These are phyloP conservation scores for Nasonovia ribisnigri DNA, from an alignment of 2,888 invertebrate genomes.

Conservation along the genomic window DNA sequence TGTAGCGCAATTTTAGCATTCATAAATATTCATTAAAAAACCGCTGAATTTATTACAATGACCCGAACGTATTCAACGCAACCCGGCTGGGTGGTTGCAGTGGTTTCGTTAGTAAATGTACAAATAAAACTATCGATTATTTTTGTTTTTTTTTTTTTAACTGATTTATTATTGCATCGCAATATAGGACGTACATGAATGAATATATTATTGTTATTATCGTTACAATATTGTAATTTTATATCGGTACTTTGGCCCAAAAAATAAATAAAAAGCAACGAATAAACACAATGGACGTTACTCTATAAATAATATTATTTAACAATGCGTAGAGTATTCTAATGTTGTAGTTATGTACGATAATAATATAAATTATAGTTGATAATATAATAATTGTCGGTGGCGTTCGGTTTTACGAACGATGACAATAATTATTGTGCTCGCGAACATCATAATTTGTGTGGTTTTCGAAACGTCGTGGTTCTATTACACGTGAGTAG, in stretches of 20 bases:
- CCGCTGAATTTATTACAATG: neutral
- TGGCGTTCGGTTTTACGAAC: neutral
- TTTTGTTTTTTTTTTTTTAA: neutral
- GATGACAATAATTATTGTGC: neutral
- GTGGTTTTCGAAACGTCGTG: slow-evolving; percentile 2
- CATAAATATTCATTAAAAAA: slow-evolving; percentile 29
- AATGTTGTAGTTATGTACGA: neutral
- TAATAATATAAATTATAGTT: neutral
- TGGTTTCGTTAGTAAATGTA: neutral
- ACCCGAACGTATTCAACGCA: neutral
- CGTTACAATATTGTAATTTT: neutral
- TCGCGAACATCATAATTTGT: neutral
- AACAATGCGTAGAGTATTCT: neutral
- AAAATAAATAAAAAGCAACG: neutral
- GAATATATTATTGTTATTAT: neutral
- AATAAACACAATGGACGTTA: neutral
- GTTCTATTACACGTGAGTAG: too few species aligned
- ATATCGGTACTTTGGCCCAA: neutral
- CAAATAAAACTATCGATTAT: slow-evolving; percentile 3
- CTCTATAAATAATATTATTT: neutral
- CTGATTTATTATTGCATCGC: neutral
- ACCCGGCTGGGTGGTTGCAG: neutral
- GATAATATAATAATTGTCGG: too few species aligned
- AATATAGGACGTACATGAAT: neutral
- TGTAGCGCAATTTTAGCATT: neutral